Evolutionary conservation across 2,888 invertebrate genomes (phyloP).

Genomic region (Pristionchus mayeri): DNA sequence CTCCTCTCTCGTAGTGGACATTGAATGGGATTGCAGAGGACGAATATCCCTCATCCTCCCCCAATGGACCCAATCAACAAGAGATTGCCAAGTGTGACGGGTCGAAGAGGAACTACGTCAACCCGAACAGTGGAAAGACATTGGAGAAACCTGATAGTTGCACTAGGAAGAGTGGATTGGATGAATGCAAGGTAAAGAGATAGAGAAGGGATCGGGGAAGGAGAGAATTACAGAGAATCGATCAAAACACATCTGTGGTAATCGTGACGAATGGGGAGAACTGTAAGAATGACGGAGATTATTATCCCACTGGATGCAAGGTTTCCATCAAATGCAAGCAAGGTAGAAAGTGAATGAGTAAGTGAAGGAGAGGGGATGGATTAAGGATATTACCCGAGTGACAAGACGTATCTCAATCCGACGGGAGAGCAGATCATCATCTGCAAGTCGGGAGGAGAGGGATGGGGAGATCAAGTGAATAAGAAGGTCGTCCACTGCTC

Average conservation of each 20-base stretch:
- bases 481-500: background rate
- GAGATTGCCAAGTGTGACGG: slow-evolving; percentile 39
- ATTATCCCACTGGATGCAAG: slow-evolving; percentile 44
- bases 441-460: background rate
- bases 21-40: background rate
- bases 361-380: background rate
- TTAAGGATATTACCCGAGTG: slow-evolving; percentile 42
- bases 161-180: slow-evolving; percentile 14
- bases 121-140: background rate
- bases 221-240: slow-evolving; percentile 6
- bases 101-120: background rate
- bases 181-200: slow-evolving; percentile 41
- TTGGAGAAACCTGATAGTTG: slow-evolving; percentile 16
- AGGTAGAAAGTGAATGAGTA: background rate
- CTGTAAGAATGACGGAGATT: slow-evolving; percentile 24
- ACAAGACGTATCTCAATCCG: slow-evolving; percentile 39
- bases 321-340: slow-evolving; percentile 33
- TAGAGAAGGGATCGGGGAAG: no score
- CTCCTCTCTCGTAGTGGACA: background rate
- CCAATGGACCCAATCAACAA: background rate
- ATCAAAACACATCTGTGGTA: background rate
- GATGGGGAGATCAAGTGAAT: slow-evolving; percentile 29
- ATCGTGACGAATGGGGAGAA: background rate
- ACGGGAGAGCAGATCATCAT: slow-evolving; percentile 30
- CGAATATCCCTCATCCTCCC: slow-evolving; percentile 10